Conservation (phyloP, 2,888 invertebrate species). For the Arge pagana region DNA sequence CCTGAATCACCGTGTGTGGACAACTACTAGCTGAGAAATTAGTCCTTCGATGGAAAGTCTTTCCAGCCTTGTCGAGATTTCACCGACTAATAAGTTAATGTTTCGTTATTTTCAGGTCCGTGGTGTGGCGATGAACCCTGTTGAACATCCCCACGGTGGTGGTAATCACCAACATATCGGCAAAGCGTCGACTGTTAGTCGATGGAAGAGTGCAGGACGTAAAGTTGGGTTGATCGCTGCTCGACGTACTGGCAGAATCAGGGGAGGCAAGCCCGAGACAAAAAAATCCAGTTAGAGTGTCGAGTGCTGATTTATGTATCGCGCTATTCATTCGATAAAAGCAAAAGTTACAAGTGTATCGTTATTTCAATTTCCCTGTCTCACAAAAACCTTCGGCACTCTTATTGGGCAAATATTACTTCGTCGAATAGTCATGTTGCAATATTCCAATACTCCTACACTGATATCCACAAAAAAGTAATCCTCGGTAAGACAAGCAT, state of each 20-base stretch:
- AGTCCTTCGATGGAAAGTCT: not conserved
- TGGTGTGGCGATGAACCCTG: slow-evolving; percentile 99
- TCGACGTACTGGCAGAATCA: slow-evolving; percentile 98
- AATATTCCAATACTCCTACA: no score
- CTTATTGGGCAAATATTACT: no score
- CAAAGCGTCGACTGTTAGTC: slow-evolving; percentile 98
- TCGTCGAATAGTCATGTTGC: no score
- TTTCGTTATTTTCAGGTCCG: slow-evolving; percentile 60
- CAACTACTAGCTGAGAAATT: slow-evolving; percentile 38
- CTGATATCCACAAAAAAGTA: no score
- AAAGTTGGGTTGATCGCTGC: slow-evolving; percentile 99
- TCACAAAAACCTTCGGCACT: no score
- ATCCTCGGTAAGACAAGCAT: no score
- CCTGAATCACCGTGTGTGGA: slow-evolving; percentile 45
- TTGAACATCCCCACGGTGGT: slow-evolving; percentile 99
- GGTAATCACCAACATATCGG: slow-evolving; percentile 99
- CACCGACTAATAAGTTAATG: not conserved
- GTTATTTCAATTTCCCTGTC: no score
- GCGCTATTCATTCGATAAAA: slow-evolving; percentile 44
- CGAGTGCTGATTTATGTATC: slow-evolving; percentile 32
- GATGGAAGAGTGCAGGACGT: slow-evolving; percentile 98
- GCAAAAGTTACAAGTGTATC: slow-evolving; percentile 25
- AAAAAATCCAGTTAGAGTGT: slow-evolving; percentile 74
- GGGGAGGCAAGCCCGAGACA: slow-evolving; percentile 94
- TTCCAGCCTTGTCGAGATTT: not conserved